Evolutionary conservation across 2,113 vertebrate genomes (phyloP), one percentile per base, ranked within the genome.

Genomic region (Amazona guildingii): DNA sequence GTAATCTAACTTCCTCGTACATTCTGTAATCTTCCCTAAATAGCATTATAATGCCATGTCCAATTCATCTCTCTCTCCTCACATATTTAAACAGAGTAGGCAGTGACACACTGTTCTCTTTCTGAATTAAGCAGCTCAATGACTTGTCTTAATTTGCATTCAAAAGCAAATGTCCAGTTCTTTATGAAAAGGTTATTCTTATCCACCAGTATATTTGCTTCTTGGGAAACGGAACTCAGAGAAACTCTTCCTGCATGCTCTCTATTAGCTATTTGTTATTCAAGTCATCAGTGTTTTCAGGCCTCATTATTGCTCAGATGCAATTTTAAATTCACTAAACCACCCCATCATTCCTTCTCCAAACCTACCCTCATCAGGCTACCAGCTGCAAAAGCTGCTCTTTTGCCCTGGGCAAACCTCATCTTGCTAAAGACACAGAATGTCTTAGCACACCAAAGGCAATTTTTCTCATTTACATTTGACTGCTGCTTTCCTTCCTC

Each of bases 11-110:
- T 96, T 90, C 63, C 43, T 83, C 91, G 28, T 66, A 96, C 70
- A 86, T 94, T 87, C 59, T 95, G 37, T 91, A 97, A 95, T 93
- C 64, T 96, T 91, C 86, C 49, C 84, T 94, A 97, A 97, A 96
- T 94, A 81, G 92, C 92, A 96, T 95, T 88, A 95, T 79, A 88
- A 89, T 95, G 96, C 37, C 91, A 96, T 80, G 33, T 96, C 78
- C 91, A 95, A 96, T 97, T 97, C 81, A 37, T 59, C 48, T 89
- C 35, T 96, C 77, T 92, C 52, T 37, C 25, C 37, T 98, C 90
- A 74, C 18, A 24, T 69, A 88, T 95, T 96, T 97, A 95, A 98
- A 88, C 24, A 35, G 83, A 88, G 72, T 51, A 78, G 87, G 86
- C 81, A 92, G 49, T 73, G 77, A 84, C 52, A 90, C 74, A 86